Percentiles rank a stretch among this genome's conserved stretches.
Conservation (phyloP, 2,888 invertebrate genomes). For the Vannuccia rotundouncinata region DNA sequence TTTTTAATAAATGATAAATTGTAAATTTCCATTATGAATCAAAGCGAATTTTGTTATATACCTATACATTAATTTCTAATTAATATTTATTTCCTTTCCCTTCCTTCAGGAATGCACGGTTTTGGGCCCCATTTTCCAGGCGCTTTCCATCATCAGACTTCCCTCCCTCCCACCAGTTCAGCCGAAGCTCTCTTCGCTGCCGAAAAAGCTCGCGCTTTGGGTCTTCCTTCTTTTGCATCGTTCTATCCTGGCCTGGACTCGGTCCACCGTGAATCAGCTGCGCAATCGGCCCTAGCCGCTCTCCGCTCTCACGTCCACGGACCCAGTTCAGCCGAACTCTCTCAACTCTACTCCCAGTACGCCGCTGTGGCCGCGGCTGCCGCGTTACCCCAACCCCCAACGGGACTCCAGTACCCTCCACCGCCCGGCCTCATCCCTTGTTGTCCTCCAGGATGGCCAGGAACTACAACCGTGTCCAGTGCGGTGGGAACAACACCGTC, state of each 20-base stretch:
- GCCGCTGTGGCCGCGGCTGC: background rate
- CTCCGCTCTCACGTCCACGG: background rate
- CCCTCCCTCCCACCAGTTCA: background rate
- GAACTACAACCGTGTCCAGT: background rate
- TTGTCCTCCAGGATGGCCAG: background rate
- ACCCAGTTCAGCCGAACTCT: background rate
- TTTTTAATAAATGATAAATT: background rate
- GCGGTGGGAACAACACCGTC: background rate
- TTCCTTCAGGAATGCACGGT: background rate
- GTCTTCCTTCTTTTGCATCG: background rate
- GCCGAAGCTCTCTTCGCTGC: slow-evolving; percentile 8
- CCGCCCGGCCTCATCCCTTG: background rate
- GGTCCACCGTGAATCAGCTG: background rate
- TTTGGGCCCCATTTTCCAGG: background rate
- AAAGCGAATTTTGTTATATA: background rate
- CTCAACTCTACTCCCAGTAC: slow-evolving; percentile 11
- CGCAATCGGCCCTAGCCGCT: background rate
- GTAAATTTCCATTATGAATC: background rate
- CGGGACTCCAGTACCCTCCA: background rate
- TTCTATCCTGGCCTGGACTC: slow-evolving; percentile 5
- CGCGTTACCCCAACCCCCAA: background rate
- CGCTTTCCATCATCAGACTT: background rate
- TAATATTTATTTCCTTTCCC: background rate
- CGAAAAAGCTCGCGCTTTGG: background rate
- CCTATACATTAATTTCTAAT: background rate